Evolutionary conservation across 92 coral and sea anemone genomes (phyloP).

Genomic region (Blastomussa wellsi): DNA sequence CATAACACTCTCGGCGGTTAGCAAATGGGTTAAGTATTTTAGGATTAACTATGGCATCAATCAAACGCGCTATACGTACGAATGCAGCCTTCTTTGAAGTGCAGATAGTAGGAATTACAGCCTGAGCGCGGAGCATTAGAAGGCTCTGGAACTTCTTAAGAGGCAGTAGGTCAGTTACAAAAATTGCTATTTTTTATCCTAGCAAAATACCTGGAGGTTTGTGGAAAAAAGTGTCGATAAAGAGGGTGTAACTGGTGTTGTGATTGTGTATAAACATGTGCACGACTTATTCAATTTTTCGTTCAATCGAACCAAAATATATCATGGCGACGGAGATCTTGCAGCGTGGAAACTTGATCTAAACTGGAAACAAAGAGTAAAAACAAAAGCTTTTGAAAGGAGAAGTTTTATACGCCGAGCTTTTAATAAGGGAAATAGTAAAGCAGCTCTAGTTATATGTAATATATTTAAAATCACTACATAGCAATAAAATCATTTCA

Average conservation of each 20-base stretch:
- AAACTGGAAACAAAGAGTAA: neutral
- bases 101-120: slow-evolving; percentile 10
- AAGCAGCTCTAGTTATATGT: too few relatives aligned
- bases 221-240: neutral
- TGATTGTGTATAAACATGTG: neutral
- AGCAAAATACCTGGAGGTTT: neutral
- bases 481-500: slow-evolving; percentile 17
- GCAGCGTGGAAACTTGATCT: neutral
- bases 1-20: slow-evolving; percentile 38
- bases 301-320: neutral
- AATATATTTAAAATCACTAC: neutral
- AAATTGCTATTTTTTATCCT: neutral
- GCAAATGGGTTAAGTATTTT: slow-evolving; percentile 21
- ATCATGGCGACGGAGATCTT: neutral
- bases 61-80: slow-evolving; percentile 15
- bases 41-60: slow-evolving; percentile 35
- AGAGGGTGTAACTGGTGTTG: slow-evolving; percentile 24
- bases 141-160: slow-evolving; percentile 9
- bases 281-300: neutral
- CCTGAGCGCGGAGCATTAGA: slow-evolving; percentile 4
- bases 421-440: neutral
- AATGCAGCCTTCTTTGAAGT: slow-evolving; percentile 12
- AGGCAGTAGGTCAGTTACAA: slow-evolving; percentile 14
- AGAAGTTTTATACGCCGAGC: neutral
- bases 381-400: neutral